Base-by-base conservation (phyloP, 2,113 vertebrate genomes). In the Arizona elegans region DNA sequence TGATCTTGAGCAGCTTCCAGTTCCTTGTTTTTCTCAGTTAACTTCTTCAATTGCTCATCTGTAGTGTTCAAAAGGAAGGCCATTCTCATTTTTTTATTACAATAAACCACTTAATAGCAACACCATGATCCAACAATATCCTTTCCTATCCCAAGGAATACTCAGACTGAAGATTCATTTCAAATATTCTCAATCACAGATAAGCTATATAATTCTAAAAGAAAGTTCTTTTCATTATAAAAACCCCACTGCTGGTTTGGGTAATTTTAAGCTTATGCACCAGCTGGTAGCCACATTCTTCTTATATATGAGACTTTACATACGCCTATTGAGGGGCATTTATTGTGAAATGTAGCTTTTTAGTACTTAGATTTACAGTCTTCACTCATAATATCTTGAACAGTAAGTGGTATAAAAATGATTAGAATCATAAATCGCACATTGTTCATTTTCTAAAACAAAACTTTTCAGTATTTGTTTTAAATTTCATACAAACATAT, bases 1-100 rank as follows among this genome's bases (percentile, higher is more conserved):
- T 89, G 98, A 23, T 98, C 97, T 91, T 98, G 98, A 26, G 97
- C 95, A 65, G 95, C 95, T 96, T 99, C 98, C 17, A 98, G 97
- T 92, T 99, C 98, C 94, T 97, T 98, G 92, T 98, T 98, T 94
- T 98, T 99, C 87, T 98, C 98, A 52, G 92, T 98, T 19, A 98
- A 56, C 43, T 58, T 90, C 94, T 98, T 99, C 52, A 98, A 92
- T 38, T 99, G 98, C 21, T 97, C 97, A 53, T 97, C 99, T 99
- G 81, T 29, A 96, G 89, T 90, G 9, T 15, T 94, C 52, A 89
- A 94, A 0, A 89, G 33, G 13, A 90, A 19, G 90, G 81, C 43
- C 3, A 7, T 1, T 0, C 7, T 33, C 52, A 33, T 8, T n/a
- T 86, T 90, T 65, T 29, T 47, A 90, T 87, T 38, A 65, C 38